These are phyloP conservation scores for Phrynocephalus vlangalii DNA, from an alignment of 2,797 vertebrate species.

Conservation along the genomic window DNA sequence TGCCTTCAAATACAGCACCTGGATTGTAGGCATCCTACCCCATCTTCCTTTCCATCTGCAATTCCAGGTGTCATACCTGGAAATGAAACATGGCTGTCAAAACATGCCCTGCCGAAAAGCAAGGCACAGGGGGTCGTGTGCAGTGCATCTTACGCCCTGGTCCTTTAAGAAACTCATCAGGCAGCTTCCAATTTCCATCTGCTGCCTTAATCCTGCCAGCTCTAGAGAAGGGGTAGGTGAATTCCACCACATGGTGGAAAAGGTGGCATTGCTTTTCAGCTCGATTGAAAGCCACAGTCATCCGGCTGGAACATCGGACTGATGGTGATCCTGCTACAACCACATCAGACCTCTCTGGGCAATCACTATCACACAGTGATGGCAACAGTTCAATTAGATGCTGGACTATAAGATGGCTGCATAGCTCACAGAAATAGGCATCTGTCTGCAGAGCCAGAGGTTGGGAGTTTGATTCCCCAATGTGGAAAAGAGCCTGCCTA, in stretches of 20 bases:
- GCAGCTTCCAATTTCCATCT: neutral
- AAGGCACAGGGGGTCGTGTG: neutral
- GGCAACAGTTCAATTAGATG: neutral
- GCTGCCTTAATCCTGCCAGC: neutral
- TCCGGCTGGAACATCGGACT: neutral
- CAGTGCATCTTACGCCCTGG: neutral
- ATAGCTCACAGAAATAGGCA: no score
- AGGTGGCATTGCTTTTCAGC: neutral
- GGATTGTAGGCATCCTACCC: neutral
- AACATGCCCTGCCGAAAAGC: neutral
- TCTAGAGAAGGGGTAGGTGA: neutral
- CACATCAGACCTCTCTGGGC: neutral
- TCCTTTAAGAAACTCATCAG: neutral
- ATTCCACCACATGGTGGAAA: neutral
- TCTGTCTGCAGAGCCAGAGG: no score
- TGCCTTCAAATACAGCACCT: constrained; percentile 27
- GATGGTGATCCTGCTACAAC: neutral
- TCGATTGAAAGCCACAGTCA: neutral
- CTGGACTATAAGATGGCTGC: neutral
- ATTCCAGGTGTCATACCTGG: neutral
- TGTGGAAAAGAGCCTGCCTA: no score
- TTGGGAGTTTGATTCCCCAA: no score
- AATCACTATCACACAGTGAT: neutral
- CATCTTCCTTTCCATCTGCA: neutral
- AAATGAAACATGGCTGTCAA: neutral